Base-by-base conservation (phyloP, 2,113 vertebrate genomes). In the Tachysurus vachellii region DNA sequence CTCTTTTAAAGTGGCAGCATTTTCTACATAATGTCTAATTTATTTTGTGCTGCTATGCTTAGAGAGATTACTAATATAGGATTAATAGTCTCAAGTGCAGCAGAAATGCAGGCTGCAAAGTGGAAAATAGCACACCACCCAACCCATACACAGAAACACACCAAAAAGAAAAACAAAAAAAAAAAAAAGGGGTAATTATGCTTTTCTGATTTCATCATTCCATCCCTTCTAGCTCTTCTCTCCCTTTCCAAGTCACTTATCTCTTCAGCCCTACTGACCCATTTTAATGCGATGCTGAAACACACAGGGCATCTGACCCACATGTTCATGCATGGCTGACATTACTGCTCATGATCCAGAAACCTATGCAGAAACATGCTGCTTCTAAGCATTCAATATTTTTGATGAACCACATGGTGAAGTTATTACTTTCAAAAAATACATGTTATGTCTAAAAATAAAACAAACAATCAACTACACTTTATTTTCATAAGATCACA, bases 211-310 rank as follows among this genome's bases (percentile, higher is more conserved):
- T 17, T 47, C n/a, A 81, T 85, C 59, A 16, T 80, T 71, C 86
- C 50, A 66, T 85, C 85, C 44, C 31, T 53, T n/a, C 31, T 66
- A 66, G n/a, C 50, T 26, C 76, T 76, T 26, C 68, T 44, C 42
- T 61, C 26, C 26, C 26, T 19, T 13, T 57, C n/a, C 4, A 2
- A 31, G 9, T 44, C 31, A 14, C 31, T 81, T 61, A 44, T 26
- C 23, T 36, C 14, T 79, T 87, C 83, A 89, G 81, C 79, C 61
- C 79, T 85, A 90, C 82, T 92, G 90, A 92, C 88, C 91, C 89
- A 91, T 87, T 92, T 92, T 89, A 42, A 53, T 83, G 84, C 88
- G 80, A 84, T 59, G 28, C 57, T 14, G 36, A 62, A 47, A 53
- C 14, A 23, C 70, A 47, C n/a, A 76, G 80, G 23, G 17, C 36